Conservation (phyloP, 2,797 vertebrate species). For the Babyrousa celebensis region DNA sequence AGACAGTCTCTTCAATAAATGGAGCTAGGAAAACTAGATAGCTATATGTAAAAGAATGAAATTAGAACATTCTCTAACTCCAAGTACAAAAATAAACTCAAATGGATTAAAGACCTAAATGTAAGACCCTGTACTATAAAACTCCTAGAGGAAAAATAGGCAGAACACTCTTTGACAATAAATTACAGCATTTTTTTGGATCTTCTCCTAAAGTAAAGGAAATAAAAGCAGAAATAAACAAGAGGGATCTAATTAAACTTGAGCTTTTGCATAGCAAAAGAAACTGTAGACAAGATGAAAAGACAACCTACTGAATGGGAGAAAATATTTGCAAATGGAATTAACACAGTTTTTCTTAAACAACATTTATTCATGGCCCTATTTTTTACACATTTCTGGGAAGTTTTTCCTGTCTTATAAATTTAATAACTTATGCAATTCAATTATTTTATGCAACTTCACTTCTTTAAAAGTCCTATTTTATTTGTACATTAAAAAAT, state of each 20-base stretch:
- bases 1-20: too few species aligned
- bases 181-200: neutral
- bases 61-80: neutral
- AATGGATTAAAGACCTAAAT: neutral
- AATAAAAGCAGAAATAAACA: neutral
- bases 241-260: neutral
- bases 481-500: neutral
- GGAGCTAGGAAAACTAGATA: neutral
- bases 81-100: neutral
- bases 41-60: neutral
- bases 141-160: neutral
- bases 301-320: neutral
- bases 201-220: neutral
- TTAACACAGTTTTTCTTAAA: conserved; percentile 31
- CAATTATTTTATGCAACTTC: conserved; percentile 26
- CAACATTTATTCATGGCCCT: neutral
- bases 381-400: conserved; percentile 11
- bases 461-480: neutral
- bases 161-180: neutral
- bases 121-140: neutral
- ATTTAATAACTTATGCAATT: neutral
- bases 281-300: neutral
- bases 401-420: conserved; percentile 28
- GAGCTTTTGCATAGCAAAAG: neutral
- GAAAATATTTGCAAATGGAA: neutral